Conservation (phyloP, 2,888 invertebrate genomes). For the Drosophila lutescens region DNA sequence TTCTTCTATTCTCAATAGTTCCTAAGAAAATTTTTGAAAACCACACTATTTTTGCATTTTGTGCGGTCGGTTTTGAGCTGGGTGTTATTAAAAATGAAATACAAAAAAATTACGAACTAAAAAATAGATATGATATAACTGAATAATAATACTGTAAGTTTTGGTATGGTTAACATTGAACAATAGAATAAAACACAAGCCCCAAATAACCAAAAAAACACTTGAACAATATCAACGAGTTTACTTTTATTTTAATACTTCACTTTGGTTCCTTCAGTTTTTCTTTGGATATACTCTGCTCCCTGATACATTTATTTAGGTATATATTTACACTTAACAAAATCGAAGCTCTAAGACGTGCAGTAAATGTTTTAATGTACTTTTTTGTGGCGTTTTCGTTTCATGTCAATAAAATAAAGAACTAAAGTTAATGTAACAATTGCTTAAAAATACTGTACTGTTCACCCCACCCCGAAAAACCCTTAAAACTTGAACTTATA, state of each 20-base stretch:
- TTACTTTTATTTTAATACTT: conserved; percentile 50
- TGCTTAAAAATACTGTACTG: conserved; percentile 45
- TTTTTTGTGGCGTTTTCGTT: conserved; percentile 68
- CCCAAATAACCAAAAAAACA: conserved; percentile 39
- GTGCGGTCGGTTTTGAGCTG: conserved; percentile 80
- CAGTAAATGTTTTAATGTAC: conserved; percentile 79
- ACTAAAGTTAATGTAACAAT: conserved; percentile 51
- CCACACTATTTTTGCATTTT: conserved; percentile 72
- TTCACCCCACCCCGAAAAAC: conserved; percentile 7
- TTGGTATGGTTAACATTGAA: conserved; percentile 23
- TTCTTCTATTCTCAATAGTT: conserved; percentile 29
- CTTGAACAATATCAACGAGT: conserved; percentile 60
- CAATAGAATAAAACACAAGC: conserved; percentile 24
- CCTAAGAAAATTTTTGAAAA: conserved; percentile 42
- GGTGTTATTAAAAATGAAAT: conserved; percentile 60
- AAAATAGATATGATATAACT: conserved; percentile 4
- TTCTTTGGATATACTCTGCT: conserved; percentile 29
- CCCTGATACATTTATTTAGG: conserved; percentile 38
- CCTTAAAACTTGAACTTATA: conserved; percentile 25
- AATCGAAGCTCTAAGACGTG: conserved; percentile 84
- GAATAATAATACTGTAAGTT: conserved; percentile 50
- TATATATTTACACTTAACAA: conserved; percentile 49
- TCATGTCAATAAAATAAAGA: conserved; percentile 49
- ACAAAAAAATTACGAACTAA: conserved; percentile 10
- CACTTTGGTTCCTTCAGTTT: conserved; percentile 48